Conservation (phyloP, 2,113 vertebrate genomes). For the Solenodon paradoxus region DNA sequence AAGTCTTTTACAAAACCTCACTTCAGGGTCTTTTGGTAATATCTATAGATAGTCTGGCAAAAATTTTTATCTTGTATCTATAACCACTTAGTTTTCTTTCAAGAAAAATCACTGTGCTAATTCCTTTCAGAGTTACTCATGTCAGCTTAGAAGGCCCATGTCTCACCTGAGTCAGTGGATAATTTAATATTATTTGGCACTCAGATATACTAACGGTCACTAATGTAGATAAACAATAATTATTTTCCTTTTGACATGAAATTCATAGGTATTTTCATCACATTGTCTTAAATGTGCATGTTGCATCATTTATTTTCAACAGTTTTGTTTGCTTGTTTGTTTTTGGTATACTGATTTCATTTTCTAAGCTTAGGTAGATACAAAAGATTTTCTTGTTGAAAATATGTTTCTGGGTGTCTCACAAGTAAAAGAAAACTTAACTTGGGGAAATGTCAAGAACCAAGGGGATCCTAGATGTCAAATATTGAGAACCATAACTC, state of each 20-base stretch:
- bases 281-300: neutral
- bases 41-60: neutral
- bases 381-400: neutral
- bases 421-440: neutral
- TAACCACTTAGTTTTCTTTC: neutral
- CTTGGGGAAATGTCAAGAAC: neutral
- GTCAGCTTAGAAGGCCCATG: neutral
- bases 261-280: neutral
- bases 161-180: neutral
- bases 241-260: neutral
- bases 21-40: neutral
- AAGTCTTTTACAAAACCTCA: neutral
- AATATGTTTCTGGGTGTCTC: neutral
- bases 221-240: neutral
- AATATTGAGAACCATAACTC: neutral
- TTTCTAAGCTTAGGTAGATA: neutral
- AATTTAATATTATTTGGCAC: slow-evolving; percentile 18
- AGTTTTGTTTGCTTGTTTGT: too few species aligned
- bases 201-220: neutral
- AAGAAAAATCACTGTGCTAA: rapidly evolving
- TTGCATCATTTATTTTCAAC: neutral
- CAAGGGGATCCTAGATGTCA: neutral
- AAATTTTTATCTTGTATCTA: neutral
- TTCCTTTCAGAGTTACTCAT: neutral
- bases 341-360: neutral